Conservation (phyloP, 2,797 vertebrate genomes). For the Helostoma temminkii region DNA sequence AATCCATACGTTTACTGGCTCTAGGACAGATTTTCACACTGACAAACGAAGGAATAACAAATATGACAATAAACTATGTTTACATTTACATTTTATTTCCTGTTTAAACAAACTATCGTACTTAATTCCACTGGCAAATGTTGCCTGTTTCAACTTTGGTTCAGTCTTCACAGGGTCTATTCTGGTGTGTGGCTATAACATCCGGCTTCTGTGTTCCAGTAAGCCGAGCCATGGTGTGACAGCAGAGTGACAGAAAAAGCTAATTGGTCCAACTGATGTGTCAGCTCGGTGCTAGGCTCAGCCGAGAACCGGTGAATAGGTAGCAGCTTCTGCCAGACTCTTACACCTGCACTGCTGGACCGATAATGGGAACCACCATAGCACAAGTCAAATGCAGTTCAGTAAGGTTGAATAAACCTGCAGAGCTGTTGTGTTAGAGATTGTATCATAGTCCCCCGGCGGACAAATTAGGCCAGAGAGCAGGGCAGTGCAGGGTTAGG, state of each 20-base stretch:
- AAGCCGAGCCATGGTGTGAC: slow-evolving; percentile 42
- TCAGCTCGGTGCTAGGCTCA: slow-evolving; percentile 52
- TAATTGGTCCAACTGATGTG: slow-evolving; percentile 75
- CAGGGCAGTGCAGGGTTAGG: slow-evolving; percentile 3
- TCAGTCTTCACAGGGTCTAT: slow-evolving; percentile 13
- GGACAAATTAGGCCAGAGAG: slow-evolving; percentile 14
- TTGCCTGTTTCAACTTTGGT: background rate
- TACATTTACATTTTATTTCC: no score
- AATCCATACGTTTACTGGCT: no score
- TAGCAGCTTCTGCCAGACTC: slow-evolving; percentile 48
- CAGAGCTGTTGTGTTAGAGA: slow-evolving; percentile 30
- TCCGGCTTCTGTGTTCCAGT: slow-evolving; percentile 36
- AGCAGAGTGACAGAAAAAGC: slow-evolving; percentile 60
- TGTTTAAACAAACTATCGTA: no score
- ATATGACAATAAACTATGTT: no score
- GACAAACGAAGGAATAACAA: no score
- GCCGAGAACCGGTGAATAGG: slow-evolving; percentile 49
- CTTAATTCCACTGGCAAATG: no score
- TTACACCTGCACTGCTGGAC: slow-evolving; percentile 60
- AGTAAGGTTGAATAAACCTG: slow-evolving; percentile 38
- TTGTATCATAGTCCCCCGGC: slow-evolving; percentile 22
- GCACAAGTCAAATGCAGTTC: slow-evolving; percentile 43
- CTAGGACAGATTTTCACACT: no score
- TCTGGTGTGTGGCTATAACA: slow-evolving; percentile 43
- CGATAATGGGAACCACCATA: slow-evolving; percentile 49